Evolutionary conservation across 2,797 vertebrate species (phyloP), one percentile per base, ranked within the genome.

Genomic region (Manis crassicaudata): DNA sequence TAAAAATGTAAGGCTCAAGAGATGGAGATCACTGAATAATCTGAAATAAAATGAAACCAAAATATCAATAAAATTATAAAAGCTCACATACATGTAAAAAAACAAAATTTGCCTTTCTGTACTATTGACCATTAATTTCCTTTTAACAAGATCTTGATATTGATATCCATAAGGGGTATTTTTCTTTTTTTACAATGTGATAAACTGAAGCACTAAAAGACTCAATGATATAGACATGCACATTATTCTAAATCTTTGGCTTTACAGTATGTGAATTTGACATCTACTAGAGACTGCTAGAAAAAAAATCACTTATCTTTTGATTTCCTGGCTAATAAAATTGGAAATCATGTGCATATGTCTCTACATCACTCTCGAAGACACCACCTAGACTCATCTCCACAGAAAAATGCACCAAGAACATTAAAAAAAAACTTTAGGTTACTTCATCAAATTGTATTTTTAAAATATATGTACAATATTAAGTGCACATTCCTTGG

Each of bases 251-350:
- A 88, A 88, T 85, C 70, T 88, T 18, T 68, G 29, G n/a, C 68
- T 73, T 84, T 94, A 90, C 16, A 95, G 65, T 29, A 92, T 0
- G 79, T 40, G 80, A 32, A 93, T 81, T 37, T 94, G 79, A 95
- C 82, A 27, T 94, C 50, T 84, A 25, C 37, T 76, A 93, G 50
- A 91, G 60, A 76, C 27, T 68, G 40, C 21, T 92, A 50, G 54
- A 67, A 86, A 52, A 68, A 83, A 76, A 68, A 95, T 63, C 11
- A 79, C 50, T 88, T 84, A 94, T 65, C 63, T 90, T 88, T 88
- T 65, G 21, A 94, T 94, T 95, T 86, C 9, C 56, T 95, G 65
- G 62, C 40, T 86, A 92, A 94, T 91, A 97, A 96, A 96, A 87
- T 20, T 87, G 25, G 35, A 83, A 97, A 87, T 65, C 35, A 79